Conservation (phyloP, 2,888 invertebrate genomes). For the Trichopria drosophilae region DNA sequence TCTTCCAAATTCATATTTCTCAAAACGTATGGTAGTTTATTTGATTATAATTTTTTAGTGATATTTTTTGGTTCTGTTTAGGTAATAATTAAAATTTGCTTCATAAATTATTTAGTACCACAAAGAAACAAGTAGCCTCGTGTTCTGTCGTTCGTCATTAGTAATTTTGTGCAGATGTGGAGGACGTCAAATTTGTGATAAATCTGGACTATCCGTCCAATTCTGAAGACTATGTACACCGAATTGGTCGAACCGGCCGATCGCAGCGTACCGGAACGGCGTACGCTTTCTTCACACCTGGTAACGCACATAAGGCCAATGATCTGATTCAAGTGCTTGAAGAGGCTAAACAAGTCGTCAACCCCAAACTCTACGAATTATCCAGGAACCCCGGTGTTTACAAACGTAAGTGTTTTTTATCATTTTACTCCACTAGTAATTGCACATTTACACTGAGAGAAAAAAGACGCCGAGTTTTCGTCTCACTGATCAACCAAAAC, state of each 20-base stretch:
- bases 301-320: slow-evolving; percentile 86
- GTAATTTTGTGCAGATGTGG: slow-evolving; percentile 77
- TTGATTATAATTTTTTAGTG: neutral
- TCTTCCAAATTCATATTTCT: no score
- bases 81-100: slow-evolving; percentile 37
- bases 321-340: slow-evolving; percentile 89
- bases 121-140: slow-evolving; percentile 51
- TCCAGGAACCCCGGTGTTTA: slow-evolving; percentile 59
- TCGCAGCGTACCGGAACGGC: slow-evolving; percentile 92
- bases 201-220: slow-evolving; percentile 98
- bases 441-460: no score
- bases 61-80: slow-evolving; percentile 8
- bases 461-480: no score
- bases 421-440: no score
- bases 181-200: slow-evolving; percentile 98
- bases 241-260: slow-evolving; percentile 94
- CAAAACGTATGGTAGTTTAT: no score
- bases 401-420: slow-evolving; percentile 47
- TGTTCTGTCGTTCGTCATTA: slow-evolving; percentile 35
- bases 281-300: slow-evolving; percentile 92
- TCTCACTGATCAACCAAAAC: no score
- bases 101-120: slow-evolving; percentile 51
- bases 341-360: slow-evolving; percentile 93
- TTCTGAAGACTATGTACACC: slow-evolving; percentile 96
- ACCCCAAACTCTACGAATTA: slow-evolving; percentile 82